These are phyloP conservation scores for Nyctereutes procyonoides DNA, from an alignment of 2,113 vertebrate genomes.

Conservation along the genomic window DNA sequence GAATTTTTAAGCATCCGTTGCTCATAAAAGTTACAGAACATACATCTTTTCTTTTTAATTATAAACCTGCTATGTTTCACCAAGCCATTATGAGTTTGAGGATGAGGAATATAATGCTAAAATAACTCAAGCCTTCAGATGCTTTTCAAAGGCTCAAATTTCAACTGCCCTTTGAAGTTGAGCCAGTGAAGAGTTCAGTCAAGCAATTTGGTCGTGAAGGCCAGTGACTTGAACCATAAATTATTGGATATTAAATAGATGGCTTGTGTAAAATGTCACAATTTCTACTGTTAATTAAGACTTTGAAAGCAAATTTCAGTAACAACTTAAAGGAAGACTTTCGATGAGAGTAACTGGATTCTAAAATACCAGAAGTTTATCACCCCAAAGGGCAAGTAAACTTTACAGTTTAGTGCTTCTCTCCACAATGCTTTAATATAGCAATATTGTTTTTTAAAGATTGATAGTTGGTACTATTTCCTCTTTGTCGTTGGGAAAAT, in stretches of 20 bases:
- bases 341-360: background rate
- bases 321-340: background rate
- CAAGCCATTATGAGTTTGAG: background rate
- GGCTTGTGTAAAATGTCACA: background rate
- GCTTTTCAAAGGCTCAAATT: slow-evolving; percentile 53
- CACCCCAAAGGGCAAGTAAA: background rate
- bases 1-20: background rate
- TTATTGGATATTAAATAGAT: slow-evolving; percentile 19
- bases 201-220: background rate
- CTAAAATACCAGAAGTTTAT: background rate
- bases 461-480: background rate
- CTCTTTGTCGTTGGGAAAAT: background rate
- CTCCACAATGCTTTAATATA: background rate
- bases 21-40: background rate
- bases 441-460: background rate
- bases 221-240: background rate
- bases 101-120: background rate
- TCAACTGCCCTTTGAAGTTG: background rate
- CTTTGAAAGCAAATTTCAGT: slow-evolving; percentile 36
- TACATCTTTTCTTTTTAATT: slow-evolving; percentile 7
- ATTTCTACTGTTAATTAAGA: background rate
- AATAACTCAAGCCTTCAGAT: background rate
- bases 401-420: background rate
- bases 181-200: background rate
- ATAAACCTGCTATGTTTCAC: background rate